Base-by-base conservation (phyloP, 2,888 invertebrate genomes). In the Tigriopus californicus region DNA sequence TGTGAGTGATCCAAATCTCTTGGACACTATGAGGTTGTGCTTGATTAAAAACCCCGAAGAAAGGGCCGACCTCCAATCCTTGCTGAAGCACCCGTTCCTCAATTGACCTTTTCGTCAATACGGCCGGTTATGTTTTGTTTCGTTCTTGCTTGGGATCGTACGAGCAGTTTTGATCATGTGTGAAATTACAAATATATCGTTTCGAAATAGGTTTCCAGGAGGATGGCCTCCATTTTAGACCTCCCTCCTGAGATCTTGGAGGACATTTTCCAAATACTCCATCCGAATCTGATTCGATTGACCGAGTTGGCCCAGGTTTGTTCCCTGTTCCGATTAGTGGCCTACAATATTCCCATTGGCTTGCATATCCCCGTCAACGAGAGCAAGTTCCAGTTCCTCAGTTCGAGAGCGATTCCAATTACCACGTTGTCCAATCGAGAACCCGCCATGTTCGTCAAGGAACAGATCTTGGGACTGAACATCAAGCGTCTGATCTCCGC, bases 11-110 rank as follows among this genome's bases (percentile, higher is more conserved):
- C 56, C 56, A 5, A 20, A 13, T 13, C 56, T 56, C 4, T 20
- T 56, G 15, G 56, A 56, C 5, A 56, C 56, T 1, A 42, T 56
- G 41, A 40, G 44, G 13, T 3, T 40, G 15, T 56, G 56, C 22
- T 42, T 56, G 22, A 44, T 42, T 10, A 56, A 56, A 15, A 56
- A 22, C 3, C 15, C 24, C 18, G 40, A 53, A 25, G 33, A 41
- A 12, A 24, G 53, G 3, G 15, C 53, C 20, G 33, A 12, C 12
- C 33, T 33, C 4, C 13, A 53, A 53, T 11, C 24, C 13, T 12
- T 53, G 2, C 40, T 53, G 12, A 41, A 12, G 4, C 53, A 53
- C 33, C 53, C 33, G 13, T 53, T 15, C 20, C 13, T 53, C 2
- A 22, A 53, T 15, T 22, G 20, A 49, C 13, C 12, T 2, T 22